Percentiles rank a stretch among this genome's conserved stretches.
Evolutionary conservation across 1,140 invertebrate species (phyloP).

Genomic region (Micrasema longulum): DNA sequence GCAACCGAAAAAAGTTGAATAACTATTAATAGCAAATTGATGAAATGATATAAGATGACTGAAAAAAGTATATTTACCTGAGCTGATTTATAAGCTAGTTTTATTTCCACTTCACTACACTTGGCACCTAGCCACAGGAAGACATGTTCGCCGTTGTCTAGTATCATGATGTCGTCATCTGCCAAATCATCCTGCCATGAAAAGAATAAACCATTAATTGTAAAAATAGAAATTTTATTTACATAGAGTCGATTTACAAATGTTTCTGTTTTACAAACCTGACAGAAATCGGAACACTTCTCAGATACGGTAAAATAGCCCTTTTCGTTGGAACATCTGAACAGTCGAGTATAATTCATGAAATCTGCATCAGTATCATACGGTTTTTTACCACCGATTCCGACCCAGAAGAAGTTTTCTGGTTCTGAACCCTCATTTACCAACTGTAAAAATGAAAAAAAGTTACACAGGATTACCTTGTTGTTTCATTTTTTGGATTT

Average conservation of each 20-base stretch:
- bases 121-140: slow-evolving; percentile 97
- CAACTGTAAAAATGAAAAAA: slow-evolving; percentile 67
- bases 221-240: no score
- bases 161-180: slow-evolving; percentile 99
- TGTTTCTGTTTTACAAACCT: slow-evolving; percentile 71
- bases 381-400: slow-evolving; percentile 90
- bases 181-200: slow-evolving; percentile 91
- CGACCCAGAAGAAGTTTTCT: slow-evolving; percentile 99
- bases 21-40: no score
- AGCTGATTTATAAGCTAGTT: slow-evolving; percentile 97
- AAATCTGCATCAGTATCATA: slow-evolving; percentile 94
- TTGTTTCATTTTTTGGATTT: no score
- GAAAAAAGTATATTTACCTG: slow-evolving; percentile 83
- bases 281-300: slow-evolving; percentile 99
- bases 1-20: no score
- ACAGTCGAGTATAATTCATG: slow-evolving; percentile 94
- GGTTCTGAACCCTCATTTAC: slow-evolving; percentile 98
- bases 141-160: slow-evolving; percentile 98
- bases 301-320: slow-evolving; percentile 99
- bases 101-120: slow-evolving; percentile 98
- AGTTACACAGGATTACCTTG: background rate
- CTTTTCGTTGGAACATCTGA: slow-evolving; percentile 99
- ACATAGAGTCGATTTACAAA: no score
- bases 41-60: no score
- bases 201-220: slow-evolving; percentile 23